Percentiles rank a stretch among this genome's conserved stretches.
phyloP scores from a whole-genome alignment of 2,113 vertebrate genomes.

The Morone chrysops region DNA sequence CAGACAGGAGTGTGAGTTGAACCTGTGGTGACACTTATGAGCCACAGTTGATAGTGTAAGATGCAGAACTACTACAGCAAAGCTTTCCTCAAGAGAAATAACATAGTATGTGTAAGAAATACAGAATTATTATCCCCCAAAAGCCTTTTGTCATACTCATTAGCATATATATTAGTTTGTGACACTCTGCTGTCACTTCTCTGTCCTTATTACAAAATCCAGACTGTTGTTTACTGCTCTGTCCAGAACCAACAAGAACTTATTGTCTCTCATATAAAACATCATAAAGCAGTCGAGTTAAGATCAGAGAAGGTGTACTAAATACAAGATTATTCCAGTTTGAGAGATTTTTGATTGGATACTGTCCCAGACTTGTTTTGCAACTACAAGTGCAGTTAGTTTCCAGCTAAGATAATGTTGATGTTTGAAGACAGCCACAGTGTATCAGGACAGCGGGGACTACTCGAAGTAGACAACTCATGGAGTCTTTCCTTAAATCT shows the following conservation, averaged over 20 bases:
- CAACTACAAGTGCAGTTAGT: neutral
- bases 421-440: too few relatives aligned
- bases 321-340: neutral
- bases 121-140: neutral
- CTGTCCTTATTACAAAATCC: too few relatives aligned
- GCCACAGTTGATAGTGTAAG: neutral
- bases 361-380: too few relatives aligned
- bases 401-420: too few relatives aligned
- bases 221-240: too few relatives aligned
- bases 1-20: neutral
- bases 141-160: neutral
- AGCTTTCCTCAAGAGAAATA: neutral
- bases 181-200: too few relatives aligned
- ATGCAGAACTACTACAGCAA: neutral
- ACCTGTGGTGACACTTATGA: neutral
- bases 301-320: neutral
- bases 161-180: slow-evolving; percentile 2
- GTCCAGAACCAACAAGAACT: neutral
- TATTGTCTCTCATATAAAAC: too few relatives aligned
- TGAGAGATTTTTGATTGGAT: neutral
- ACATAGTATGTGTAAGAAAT: neutral
- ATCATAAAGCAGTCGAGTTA: too few relatives aligned
- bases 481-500: too few relatives aligned
- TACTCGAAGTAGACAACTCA: too few relatives aligned
- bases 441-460: too few relatives aligned